Evolutionary conservation across 2,797 vertebrate species (phyloP).

Genomic region (Crocodylus rhombifer): DNA sequence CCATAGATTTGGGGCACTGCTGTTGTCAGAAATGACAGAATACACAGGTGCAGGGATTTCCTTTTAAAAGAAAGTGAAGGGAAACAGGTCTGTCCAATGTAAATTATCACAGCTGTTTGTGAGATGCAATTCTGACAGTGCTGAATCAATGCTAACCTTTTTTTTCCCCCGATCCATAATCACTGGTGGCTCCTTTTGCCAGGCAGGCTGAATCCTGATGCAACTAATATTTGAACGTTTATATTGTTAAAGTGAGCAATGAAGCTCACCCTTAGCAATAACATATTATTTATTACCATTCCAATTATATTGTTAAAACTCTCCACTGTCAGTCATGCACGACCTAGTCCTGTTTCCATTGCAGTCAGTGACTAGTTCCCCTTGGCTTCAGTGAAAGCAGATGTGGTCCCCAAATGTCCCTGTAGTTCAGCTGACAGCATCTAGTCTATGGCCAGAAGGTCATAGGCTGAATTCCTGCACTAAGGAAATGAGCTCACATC

Average conservation of each 20-base stretch:
- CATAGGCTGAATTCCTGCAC: background rate
- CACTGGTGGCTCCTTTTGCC: background rate
- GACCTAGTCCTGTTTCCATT: background rate
- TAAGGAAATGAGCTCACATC: background rate
- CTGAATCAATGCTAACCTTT: background rate
- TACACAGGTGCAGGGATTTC: constrained; percentile 22
- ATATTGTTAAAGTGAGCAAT: background rate
- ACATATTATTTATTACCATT: background rate
- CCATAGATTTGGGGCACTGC: constrained; percentile 11
- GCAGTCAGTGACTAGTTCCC: background rate
- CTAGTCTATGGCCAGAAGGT: background rate
- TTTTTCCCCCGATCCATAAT: background rate
- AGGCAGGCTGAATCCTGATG: constrained; percentile 9
- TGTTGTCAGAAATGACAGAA: constrained; percentile 52
- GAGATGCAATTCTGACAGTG: constrained; percentile 22
- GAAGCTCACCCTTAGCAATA: background rate
- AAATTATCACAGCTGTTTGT: constrained; percentile 3
- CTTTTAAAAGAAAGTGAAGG: background rate
- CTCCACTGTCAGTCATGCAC: background rate
- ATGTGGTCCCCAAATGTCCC: background rate
- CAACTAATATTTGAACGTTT: background rate
- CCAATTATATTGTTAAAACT: background rate
- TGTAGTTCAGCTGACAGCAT: background rate
- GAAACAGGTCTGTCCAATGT: background rate
- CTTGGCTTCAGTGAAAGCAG: background rate